These are phyloP conservation scores for Cryptotermes secundus DNA, from an alignment of 1,140 invertebrate species.

Conservation along the genomic window DNA sequence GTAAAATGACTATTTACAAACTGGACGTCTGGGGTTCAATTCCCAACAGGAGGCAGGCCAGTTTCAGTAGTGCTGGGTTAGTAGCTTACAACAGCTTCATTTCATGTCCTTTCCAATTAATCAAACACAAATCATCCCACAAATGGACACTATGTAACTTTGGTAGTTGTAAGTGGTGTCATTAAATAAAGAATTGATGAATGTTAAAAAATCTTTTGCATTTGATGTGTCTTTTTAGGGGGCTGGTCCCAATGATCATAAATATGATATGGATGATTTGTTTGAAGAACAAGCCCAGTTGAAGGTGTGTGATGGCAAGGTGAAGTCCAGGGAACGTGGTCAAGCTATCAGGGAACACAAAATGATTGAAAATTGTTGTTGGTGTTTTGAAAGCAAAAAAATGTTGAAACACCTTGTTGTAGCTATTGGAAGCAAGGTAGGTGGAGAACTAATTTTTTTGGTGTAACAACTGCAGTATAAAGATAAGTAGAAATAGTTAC, in stretches of 20 bases:
- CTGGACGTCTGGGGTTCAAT: no score
- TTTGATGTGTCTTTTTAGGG: constrained; percentile 3
- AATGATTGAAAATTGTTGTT: constrained; percentile 71
- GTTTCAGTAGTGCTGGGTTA: no score
- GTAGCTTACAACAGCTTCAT: no score
- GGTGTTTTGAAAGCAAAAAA: constrained; percentile 77
- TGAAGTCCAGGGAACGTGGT: constrained; percentile 61
- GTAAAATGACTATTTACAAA: no score
- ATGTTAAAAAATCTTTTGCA: not conserved
- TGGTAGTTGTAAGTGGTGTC: not conserved
- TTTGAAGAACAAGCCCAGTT: constrained; percentile 73
- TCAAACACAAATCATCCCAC: no score
- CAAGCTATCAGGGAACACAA: constrained; percentile 74
- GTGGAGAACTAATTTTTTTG: no score
- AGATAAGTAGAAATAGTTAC: no score
- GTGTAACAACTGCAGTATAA: no score
- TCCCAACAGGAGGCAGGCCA: no score
- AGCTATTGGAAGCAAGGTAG: constrained; percentile 72
- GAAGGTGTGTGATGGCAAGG: constrained; percentile 60
- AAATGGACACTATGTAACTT: not conserved
- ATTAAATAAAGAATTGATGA: not conserved
- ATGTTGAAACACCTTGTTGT: constrained; percentile 88
- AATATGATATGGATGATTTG: constrained; percentile 81
- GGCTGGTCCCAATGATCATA: constrained; percentile 55
- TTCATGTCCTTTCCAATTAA: not conserved